Base-by-base conservation (phyloP, 2,888 invertebrate genomes). In the Agriopis marginaria region DNA sequence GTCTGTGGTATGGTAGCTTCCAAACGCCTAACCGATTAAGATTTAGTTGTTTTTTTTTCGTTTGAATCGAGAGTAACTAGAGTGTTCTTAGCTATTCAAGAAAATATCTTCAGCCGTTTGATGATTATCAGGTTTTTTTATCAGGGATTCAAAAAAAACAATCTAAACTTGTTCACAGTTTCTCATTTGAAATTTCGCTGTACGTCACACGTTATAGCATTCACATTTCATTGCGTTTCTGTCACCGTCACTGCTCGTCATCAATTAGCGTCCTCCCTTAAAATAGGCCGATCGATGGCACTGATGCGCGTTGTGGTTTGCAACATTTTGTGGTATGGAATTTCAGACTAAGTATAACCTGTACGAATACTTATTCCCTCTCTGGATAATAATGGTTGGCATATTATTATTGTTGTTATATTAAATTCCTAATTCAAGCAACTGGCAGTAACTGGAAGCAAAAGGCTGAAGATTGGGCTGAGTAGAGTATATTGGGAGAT, bases 271-370 rank as follows among this genome's bases (percentile, higher is more conserved):
- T 12, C 12, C 4, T 51, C 7, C 60, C 39, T 61, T 74, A 45
- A 64, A 65, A 64, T 32, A 54, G 44, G 8, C 50, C 53, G 55
- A 63, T 70, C 63, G 59, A 59, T 70, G 49, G 42, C 51, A 62
- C 56, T 50, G 62, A 66, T 49, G 66, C 44, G 51, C 51, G 58
- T 55, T 70, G 66, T 32, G 70, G 70, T 66, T 66, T 49, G 53
- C 42, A 14, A 51, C 66, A 62, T 59, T 71, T 62, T 66, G 59
- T 54, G 53, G 58, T 66, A 50, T 9, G 10, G 42, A 44, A 8
- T 58, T 62, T 47, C 58, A 42, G 62, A 61, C 42, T 62, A 42
- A 42, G 8, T 42, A 53, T 44, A 62, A 62, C n/a, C 62, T 32
- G 32, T 32, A 32, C 32, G 32, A 32, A 4, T 32, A 32, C 32